Percentiles rank a stretch among this genome's conserved stretches.
phyloP scores from a whole-genome alignment of 2,797 vertebrate species.

The Masticophis lateralis region DNA sequence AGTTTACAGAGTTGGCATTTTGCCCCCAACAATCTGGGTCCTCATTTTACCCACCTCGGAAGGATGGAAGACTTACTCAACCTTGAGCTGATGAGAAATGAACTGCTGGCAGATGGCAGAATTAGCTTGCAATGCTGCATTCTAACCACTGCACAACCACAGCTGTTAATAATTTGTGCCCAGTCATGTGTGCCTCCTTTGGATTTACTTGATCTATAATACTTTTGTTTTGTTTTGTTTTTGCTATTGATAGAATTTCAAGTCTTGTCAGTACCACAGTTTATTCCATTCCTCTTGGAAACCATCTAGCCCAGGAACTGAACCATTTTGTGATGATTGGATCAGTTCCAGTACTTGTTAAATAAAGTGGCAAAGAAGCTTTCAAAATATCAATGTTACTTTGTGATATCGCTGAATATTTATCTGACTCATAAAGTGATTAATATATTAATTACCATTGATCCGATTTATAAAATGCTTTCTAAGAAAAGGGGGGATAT shows the following conservation, averaged over 20 bases:
- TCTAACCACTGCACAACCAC: background rate
- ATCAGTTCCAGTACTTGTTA: background rate
- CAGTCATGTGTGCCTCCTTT: background rate
- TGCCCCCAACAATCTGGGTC: background rate
- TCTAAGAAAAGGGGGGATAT: background rate
- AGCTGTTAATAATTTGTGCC: background rate
- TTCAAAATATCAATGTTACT: background rate
- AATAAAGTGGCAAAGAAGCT: background rate
- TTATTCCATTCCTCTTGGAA: background rate
- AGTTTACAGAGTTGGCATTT: background rate
- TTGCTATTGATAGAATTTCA: background rate
- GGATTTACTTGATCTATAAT: background rate
- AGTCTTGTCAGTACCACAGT: background rate
- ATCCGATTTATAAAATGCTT: background rate
- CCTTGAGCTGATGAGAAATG: background rate
- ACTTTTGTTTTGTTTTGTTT: background rate
- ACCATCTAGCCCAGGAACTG: background rate
- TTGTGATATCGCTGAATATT: background rate
- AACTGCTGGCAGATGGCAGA: background rate
- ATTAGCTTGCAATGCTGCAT: background rate
- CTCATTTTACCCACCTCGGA: background rate
- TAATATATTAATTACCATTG: background rate
- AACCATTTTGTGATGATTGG: background rate
- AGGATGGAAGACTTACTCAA: background rate
- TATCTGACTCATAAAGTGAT: background rate